These are phyloP conservation scores for Notolabrus celidotus DNA, from an alignment of 2,797 vertebrate genomes.

Conservation along the genomic window DNA sequence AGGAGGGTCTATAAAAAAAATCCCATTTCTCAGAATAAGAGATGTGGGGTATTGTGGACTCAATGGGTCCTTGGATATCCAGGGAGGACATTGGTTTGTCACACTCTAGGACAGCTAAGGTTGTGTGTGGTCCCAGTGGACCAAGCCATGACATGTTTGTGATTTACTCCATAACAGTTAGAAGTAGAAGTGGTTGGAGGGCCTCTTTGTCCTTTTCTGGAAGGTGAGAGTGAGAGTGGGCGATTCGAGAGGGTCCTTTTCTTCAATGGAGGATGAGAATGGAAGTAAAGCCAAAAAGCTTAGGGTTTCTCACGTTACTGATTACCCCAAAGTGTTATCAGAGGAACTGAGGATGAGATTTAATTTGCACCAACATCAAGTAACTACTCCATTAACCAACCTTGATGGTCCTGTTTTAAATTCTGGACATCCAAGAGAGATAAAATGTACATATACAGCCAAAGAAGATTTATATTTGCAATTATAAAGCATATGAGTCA, in stretches of 20 bases:
- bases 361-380: constrained; percentile 27
- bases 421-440: constrained; percentile 19
- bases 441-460: constrained; percentile 20
- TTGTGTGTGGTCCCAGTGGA: constrained; percentile 73
- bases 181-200: constrained; percentile 76
- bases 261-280: constrained; percentile 41
- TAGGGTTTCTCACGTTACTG: constrained; percentile 23
- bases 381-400: constrained; percentile 23
- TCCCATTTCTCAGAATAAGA: constrained; percentile 65
- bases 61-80: constrained; percentile 66
- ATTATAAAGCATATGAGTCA: constrained; percentile 36
- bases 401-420: constrained; percentile 9
- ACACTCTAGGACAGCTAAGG: constrained; percentile 67
- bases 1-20: constrained; percentile 12
- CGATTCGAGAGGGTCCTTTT: constrained; percentile 48
- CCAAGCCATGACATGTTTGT: constrained; percentile 75
- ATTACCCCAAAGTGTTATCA: constrained; percentile 31
- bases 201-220: constrained; percentile 69
- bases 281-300: constrained; percentile 17
- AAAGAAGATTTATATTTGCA: constrained; percentile 22
- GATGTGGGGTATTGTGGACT: constrained; percentile 58
- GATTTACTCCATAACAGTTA: constrained; percentile 79
- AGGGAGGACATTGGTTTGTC: constrained; percentile 70
- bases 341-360: constrained; percentile 33
- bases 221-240: constrained; percentile 66